Percentiles rank a stretch among this genome's conserved stretches.
These are phyloP conservation scores for Motacilla alba DNA, from an alignment of 2,113 vertebrate species.

Conservation along the genomic window DNA sequence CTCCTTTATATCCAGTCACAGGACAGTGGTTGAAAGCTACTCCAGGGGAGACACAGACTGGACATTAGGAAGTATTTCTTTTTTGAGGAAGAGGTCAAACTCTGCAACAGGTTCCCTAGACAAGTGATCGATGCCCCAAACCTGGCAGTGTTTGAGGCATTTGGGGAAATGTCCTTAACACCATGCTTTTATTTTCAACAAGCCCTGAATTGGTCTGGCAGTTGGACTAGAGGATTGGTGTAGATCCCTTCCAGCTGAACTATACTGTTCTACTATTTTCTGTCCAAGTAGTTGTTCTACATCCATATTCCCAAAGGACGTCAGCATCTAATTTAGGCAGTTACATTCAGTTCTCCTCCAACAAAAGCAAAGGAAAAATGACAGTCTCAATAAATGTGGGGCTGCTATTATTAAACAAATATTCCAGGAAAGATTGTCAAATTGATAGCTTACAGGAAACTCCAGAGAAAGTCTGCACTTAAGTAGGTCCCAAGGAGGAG, in stretches of 20 bases:
- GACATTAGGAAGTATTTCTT: not conserved
- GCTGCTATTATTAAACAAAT: not conserved
- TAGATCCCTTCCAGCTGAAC: not conserved
- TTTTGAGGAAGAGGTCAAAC: not conserved
- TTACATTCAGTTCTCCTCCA: not conserved
- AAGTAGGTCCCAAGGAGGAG: not conserved
- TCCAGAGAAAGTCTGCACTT: not conserved
- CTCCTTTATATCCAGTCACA: not conserved
- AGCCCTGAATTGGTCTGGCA: not conserved
- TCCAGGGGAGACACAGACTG: not conserved
- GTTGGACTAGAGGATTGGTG: rapidly evolving
- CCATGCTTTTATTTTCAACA: not conserved
- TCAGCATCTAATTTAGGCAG: not conserved
- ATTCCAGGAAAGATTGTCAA: not conserved
- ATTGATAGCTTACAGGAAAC: not conserved
- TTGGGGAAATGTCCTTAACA: not conserved
- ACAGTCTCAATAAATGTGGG: not conserved
- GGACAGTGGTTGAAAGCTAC: not conserved
- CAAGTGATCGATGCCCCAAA: rapidly evolving
- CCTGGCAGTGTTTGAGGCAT: not conserved
- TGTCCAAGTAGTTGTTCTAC: not conserved
- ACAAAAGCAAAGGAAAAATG: not conserved
- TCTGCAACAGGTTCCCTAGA: not conserved
- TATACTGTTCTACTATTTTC: not conserved
- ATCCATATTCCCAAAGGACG: not conserved